Conservation (phyloP, 2,888 invertebrate genomes). For the Mythimna loreyi region DNA sequence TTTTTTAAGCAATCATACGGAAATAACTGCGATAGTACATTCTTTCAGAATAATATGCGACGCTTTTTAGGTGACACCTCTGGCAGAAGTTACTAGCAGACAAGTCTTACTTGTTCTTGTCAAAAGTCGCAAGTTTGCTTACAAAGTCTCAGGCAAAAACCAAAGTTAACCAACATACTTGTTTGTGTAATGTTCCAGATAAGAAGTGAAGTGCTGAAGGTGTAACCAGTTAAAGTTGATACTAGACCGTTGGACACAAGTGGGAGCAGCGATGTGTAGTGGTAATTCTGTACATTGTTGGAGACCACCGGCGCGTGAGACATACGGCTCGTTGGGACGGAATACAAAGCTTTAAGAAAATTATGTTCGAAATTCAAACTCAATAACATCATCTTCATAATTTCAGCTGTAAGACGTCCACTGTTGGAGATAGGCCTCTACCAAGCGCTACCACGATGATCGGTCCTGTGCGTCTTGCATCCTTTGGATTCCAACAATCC, state of each 20-base stretch:
- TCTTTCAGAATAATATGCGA: too few relatives aligned
- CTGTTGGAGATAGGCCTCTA: too few relatives aligned
- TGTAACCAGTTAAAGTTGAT: conserved; percentile 8
- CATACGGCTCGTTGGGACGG: conserved; percentile 39
- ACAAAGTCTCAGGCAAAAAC: background rate
- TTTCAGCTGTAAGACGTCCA: too few relatives aligned
- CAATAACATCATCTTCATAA: too few relatives aligned
- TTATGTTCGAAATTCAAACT: too few relatives aligned
- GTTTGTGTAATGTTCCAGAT: background rate
- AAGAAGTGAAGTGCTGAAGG: conserved; percentile 26
- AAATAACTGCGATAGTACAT: too few relatives aligned
- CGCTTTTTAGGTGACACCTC: background rate
- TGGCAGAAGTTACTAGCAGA: background rate
- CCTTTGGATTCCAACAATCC: too few relatives aligned
- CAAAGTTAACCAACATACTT: background rate
- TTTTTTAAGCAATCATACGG: too few relatives aligned
- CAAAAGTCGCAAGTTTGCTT: background rate
- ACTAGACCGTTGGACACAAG: conserved; percentile 30
- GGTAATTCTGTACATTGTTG: conserved; percentile 63
- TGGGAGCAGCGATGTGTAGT: conserved; percentile 56
- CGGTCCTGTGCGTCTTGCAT: too few relatives aligned
- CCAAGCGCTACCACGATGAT: too few relatives aligned
- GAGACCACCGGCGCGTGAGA: conserved; percentile 45
- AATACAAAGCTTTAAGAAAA: background rate
- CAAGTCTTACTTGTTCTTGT: background rate